Conservation (phyloP, 1,140 invertebrate species). For the Drosophila ohnishii region DNA sequence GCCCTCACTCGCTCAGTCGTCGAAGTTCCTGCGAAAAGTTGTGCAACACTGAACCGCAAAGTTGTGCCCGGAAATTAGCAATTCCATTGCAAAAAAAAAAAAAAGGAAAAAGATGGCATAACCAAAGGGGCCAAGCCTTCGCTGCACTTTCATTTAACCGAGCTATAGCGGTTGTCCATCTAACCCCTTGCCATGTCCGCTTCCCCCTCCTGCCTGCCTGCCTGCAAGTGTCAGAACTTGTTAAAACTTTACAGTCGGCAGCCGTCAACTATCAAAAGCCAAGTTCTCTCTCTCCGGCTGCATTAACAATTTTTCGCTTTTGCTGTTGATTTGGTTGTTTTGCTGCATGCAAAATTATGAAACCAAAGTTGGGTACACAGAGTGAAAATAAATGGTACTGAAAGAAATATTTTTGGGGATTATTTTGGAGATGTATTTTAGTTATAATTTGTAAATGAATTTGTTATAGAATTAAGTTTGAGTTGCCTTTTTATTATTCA, state of each 20-base stretch:
- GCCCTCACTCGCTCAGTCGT: constrained; percentile 8
- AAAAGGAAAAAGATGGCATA: constrained; percentile 40
- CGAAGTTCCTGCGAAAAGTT: constrained; percentile 40
- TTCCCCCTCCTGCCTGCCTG: background rate
- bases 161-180: constrained; percentile 44
- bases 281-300: constrained; percentile 30
- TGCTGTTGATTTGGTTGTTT: constrained; percentile 40
- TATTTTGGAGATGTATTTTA: background rate
- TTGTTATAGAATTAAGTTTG: background rate
- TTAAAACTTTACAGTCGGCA: constrained; percentile 75
- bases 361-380: constrained; percentile 42
- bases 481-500: background rate
- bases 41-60: constrained; percentile 70
- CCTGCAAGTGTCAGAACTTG: constrained; percentile 79
- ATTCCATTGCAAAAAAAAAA: constrained; percentile 72
- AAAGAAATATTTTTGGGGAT: background rate
- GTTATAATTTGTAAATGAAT: background rate
- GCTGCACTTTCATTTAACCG: constrained; percentile 54
- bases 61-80: constrained; percentile 78
- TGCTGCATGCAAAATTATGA: constrained; percentile 67
- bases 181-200: constrained; percentile 20
- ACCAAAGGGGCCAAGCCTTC: constrained; percentile 24
- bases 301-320: constrained; percentile 54
- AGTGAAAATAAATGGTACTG: background rate
- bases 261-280: constrained; percentile 68